A percentile compares a stretch with the other conserved stretches of the same genome.
Conservation (phyloP, 1,140 invertebrate species). For the Asbolus verrucosus region DNA sequence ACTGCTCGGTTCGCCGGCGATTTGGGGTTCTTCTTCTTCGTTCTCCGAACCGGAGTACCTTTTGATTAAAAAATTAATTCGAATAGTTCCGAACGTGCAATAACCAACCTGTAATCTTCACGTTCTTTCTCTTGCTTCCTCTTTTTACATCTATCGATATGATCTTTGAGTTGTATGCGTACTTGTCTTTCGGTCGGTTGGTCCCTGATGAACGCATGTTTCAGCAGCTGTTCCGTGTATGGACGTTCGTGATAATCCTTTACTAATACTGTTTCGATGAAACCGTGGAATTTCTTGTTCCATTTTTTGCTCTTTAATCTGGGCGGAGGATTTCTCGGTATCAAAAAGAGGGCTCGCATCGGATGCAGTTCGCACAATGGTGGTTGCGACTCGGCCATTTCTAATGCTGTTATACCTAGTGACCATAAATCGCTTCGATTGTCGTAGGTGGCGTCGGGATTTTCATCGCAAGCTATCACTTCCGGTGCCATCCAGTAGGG, state of each 20-base stretch:
- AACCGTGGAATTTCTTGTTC: conserved; percentile 94
- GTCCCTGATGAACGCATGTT: conserved; percentile 97
- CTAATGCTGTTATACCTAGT: conserved; percentile 97
- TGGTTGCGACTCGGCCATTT: conserved; percentile 99
- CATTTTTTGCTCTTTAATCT: conserved; percentile 98
- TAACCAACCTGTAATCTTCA: conserved; percentile 75
- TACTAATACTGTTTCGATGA: conserved; percentile 89
- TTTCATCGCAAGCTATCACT: conserved; percentile 99
- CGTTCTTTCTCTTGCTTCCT: conserved; percentile 91
- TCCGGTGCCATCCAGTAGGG: conserved; percentile 98
- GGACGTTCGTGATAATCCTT: conserved; percentile 99
- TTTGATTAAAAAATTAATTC: not conserved
- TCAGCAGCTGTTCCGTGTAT: conserved; percentile 97
- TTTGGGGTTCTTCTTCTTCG: conserved; percentile 86
- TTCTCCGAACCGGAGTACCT: conserved; percentile 90
- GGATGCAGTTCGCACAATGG: conserved; percentile 99
- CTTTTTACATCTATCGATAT: conserved; percentile 97
- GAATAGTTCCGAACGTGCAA: not conserved
- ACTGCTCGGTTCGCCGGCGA: conserved; percentile 89
- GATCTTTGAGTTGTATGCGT: conserved; percentile 98
- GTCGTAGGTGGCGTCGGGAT: conserved; percentile 99
- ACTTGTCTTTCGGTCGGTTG: conserved; percentile 98
- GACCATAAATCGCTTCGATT: conserved; percentile 99
- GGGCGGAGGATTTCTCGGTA: conserved; percentile 97
- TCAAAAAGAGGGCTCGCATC: conserved; percentile 96